Conservation (phyloP, 1,140 invertebrate genomes). For the fruit fly (Drosophila melanogaster) region Release_6_plus_ISO1_MT NC_004354.4:13134001-13134500, state of each 20-base stretch:
- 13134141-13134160: conserved; percentile 90
- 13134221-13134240: conserved; percentile 94
- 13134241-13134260: conserved; percentile 93
- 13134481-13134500: conserved; percentile 50
- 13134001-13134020: conserved; percentile 87
- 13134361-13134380: conserved; percentile 92
- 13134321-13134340: conserved; percentile 92
- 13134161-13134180: conserved; percentile 96
- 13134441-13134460: conserved; percentile 26
- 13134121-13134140: conserved; percentile 89
- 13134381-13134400: conserved; percentile 89
- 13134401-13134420: conserved; percentile 2
- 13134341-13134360: conserved; percentile 92
- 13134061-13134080: conserved; percentile 90
- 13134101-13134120: conserved; percentile 89
- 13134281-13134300: conserved; percentile 92
- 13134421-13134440: conserved; percentile 30
- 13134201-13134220: conserved; percentile 94
- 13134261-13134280: conserved; percentile 90
- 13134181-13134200: conserved; percentile 93
- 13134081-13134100: conserved; percentile 91
- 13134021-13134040: conserved; percentile 91
- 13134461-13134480: conserved; percentile 47
- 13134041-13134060: conserved; percentile 90
- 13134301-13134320: conserved; percentile 95